These are phyloP conservation scores for Elgaria multicarinata DNA, from an alignment of 2,113 vertebrate genomes.

Conservation along the genomic window DNA sequence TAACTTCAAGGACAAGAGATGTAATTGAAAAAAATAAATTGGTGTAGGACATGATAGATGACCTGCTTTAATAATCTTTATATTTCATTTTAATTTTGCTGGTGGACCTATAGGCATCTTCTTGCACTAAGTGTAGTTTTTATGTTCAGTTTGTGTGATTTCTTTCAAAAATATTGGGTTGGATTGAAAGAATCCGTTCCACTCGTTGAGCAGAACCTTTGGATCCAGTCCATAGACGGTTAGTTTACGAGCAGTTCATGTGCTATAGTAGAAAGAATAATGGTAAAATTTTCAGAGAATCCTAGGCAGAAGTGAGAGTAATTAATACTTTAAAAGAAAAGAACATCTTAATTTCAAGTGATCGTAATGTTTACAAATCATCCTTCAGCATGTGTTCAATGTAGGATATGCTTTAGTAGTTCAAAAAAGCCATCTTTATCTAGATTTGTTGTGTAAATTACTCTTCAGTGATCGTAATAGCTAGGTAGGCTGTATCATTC, in stretches of 20 bases:
- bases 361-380: constrained; percentile 41
- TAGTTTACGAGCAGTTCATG: constrained; percentile 44
- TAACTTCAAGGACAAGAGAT: constrained; percentile 2
- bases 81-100: not conserved
- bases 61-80: constrained; percentile 10
- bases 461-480: constrained; percentile 40
- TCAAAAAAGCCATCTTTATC: constrained; percentile 44
- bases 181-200: not conserved
- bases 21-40: not conserved
- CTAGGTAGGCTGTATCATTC: constrained; percentile 59
- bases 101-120: constrained; percentile 21
- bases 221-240: not conserved
- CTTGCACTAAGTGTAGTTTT: constrained; percentile 26
- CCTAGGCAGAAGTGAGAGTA: not conserved
- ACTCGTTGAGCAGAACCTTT: not conserved
- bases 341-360: constrained; percentile 44
- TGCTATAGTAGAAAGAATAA: constrained; percentile 45
- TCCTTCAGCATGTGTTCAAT: constrained; percentile 15
- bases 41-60: constrained; percentile 27
- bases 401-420: constrained; percentile 19
- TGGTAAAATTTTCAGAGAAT: constrained; percentile 21
- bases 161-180: constrained; percentile 51
- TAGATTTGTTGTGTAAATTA: constrained; percentile 43
- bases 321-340: constrained; percentile 27
- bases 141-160: constrained; percentile 35